Conservation (phyloP, 2,113 vertebrate species). For the Puntigrus tetrazona region DNA sequence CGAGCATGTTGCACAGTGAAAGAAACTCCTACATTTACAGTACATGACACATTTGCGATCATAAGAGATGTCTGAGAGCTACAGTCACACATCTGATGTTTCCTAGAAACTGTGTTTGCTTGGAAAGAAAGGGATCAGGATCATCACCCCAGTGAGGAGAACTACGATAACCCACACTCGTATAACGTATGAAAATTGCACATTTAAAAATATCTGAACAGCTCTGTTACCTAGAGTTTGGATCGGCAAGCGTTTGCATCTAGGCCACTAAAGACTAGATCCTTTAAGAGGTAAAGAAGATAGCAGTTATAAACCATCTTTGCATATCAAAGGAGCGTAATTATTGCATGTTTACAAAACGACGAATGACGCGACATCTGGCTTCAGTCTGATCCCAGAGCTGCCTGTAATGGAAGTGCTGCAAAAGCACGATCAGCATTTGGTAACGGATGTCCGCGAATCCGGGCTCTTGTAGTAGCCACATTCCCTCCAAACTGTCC, state of each 20-base stretch:
- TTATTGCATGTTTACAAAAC: constrained; percentile 21
- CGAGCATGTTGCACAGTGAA: neutral
- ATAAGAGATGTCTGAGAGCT: neutral
- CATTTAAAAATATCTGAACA: constrained; percentile 8
- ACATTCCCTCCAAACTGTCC: neutral
- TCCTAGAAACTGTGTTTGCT: constrained; percentile 23
- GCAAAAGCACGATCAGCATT: constrained; percentile 13
- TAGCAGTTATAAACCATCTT: constrained; percentile 10
- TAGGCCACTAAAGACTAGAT: constrained; percentile 36
- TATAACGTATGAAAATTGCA: constrained; percentile 43
- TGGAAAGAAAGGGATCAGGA: constrained; percentile 7
- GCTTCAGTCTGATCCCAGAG: constrained; percentile 16
- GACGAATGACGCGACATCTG: neutral
- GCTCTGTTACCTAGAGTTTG: constrained; percentile 5
- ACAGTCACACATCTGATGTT: neutral
- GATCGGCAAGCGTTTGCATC: constrained; percentile 12
- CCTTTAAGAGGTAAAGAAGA: constrained; percentile 6
- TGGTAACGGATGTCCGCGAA: neutral
- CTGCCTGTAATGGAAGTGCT: constrained; percentile 2
- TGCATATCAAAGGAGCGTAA: constrained; percentile 20
- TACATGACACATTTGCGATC: constrained; percentile 3
- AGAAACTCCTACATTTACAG: constrained; percentile 10
- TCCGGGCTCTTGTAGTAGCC: neutral
- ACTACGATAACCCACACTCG: constrained; percentile 22
- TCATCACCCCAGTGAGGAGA: constrained; percentile 6